Percentiles rank a stretch among this genome's conserved stretches.
phyloP scores from a whole-genome alignment of 2,113 vertebrate genomes.

The Prinia subflava region DNA sequence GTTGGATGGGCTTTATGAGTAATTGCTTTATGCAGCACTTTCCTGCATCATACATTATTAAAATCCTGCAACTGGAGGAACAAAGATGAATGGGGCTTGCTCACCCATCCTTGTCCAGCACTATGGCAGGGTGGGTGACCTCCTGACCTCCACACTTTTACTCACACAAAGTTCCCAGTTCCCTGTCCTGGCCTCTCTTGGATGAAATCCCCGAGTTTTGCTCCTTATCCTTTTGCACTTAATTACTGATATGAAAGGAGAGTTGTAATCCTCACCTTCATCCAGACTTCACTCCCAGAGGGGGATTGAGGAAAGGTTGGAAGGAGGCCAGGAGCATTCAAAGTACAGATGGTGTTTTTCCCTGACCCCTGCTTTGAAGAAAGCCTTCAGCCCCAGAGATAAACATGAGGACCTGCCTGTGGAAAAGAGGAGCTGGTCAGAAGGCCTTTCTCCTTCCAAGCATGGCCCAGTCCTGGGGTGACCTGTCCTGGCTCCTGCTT shows the following conservation, averaged over 20 bases:
- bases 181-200: neutral
- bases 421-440: fast-evolving
- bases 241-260: neutral
- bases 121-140: neutral
- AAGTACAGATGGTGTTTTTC: neutral
- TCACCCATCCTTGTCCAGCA: neutral
- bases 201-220: neutral
- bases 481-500: neutral
- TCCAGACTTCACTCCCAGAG: neutral
- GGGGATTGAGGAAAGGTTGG: neutral
- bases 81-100: neutral
- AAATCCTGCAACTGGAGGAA: neutral
- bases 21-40: neutral
- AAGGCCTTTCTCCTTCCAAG: neutral
- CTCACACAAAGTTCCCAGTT: fast-evolving
- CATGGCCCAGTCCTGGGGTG: neutral
- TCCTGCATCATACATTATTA: neutral
- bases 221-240: neutral
- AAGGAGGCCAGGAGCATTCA: neutral
- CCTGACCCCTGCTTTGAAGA: neutral
- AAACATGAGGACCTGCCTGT: neutral
- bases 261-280: neutral
- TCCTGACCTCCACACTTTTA: neutral
- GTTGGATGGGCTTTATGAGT: neutral
- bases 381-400: neutral